These are phyloP conservation scores for Echinops telfairi DNA, from an alignment of 2,113 vertebrate species.

Conservation along the genomic window DNA sequence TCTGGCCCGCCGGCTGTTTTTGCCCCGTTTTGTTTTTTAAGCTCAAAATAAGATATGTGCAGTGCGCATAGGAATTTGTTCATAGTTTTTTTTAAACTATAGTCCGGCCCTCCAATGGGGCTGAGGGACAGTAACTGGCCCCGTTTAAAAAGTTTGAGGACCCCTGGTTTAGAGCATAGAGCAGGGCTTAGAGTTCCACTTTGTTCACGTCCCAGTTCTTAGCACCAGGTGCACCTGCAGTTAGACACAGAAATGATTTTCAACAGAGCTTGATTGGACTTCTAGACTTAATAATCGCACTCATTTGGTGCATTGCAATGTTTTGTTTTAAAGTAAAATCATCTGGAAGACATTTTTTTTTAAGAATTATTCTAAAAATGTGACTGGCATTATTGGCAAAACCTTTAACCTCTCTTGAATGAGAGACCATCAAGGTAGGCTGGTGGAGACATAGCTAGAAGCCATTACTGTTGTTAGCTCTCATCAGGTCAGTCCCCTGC, in stretches of 20 bases:
- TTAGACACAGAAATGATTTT: constrained; percentile 33
- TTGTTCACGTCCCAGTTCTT: constrained; percentile 1
- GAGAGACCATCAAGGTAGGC: background rate
- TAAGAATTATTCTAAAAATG: constrained; percentile 40
- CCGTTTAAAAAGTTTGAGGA: too few relatives aligned
- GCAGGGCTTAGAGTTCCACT: constrained; percentile 33
- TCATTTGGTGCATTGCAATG: background rate
- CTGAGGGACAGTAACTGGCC: too few relatives aligned
- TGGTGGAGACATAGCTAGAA: background rate
- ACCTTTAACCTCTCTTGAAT: constrained; percentile 23
- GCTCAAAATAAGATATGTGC: too few relatives aligned
- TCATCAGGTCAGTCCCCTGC: too few relatives aligned
- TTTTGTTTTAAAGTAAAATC: constrained; percentile 11
- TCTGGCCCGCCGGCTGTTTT: too few relatives aligned
- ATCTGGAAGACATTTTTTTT: constrained; percentile 21
- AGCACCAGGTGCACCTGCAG: constrained; percentile 1
- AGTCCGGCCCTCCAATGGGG: too few relatives aligned
- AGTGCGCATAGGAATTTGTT: too few relatives aligned
- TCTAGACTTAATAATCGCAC: background rate
- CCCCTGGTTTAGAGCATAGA: background rate
- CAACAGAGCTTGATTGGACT: background rate
- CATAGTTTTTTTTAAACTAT: too few relatives aligned
- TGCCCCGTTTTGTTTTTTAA: too few relatives aligned
- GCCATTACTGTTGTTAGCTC: too few relatives aligned
- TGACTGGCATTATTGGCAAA: background rate